phyloP scores from a whole-genome alignment of 2,888 invertebrate genomes.

The Dasysyrphus tricinctus region DNA sequence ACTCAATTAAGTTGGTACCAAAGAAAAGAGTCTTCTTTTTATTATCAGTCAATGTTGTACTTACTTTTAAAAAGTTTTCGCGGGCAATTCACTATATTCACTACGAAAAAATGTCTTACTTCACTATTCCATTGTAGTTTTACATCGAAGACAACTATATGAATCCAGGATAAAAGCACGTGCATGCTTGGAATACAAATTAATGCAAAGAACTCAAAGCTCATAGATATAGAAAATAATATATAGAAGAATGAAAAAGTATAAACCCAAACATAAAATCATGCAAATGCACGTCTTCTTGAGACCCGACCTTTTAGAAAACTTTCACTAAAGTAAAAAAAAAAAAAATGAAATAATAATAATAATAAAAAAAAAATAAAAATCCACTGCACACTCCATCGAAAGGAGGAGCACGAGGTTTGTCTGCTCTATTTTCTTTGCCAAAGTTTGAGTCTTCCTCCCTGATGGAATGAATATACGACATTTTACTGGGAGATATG shows the following conservation, averaged over 20 bases:
- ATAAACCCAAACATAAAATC: slow-evolving; percentile 37
- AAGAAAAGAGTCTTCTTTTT: slow-evolving; percentile 9
- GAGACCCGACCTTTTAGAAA: slow-evolving; percentile 45
- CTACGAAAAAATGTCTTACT: slow-evolving; percentile 25
- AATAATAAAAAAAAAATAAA: slow-evolving; percentile 21
- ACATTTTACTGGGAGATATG: background rate
- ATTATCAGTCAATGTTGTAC: background rate
- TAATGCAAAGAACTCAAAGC: slow-evolving; percentile 59
- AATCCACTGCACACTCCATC: slow-evolving; percentile 37
- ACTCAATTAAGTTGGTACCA: background rate
- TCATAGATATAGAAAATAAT: slow-evolving; percentile 60
- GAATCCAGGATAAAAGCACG: slow-evolving; percentile 54
- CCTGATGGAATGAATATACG: slow-evolving; percentile 27
- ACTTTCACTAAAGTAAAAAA: slow-evolving; percentile 58
- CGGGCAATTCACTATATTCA: slow-evolving; percentile 33
- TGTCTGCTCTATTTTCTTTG: slow-evolving; percentile 58
- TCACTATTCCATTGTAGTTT: slow-evolving; percentile 21
- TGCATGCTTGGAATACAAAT: slow-evolving; percentile 71
- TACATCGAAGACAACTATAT: slow-evolving; percentile 17
- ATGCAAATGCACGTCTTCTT: slow-evolving; percentile 66
- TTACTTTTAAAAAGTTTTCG: slow-evolving; percentile 43
- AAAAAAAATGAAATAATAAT: slow-evolving; percentile 4
- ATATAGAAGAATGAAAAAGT: slow-evolving; percentile 36
- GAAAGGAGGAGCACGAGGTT: slow-evolving; percentile 50
- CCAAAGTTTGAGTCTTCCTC: slow-evolving; percentile 31